Base-by-base conservation (phyloP, 2,888 invertebrate species). In the Diachrysia chrysitis region DNA sequence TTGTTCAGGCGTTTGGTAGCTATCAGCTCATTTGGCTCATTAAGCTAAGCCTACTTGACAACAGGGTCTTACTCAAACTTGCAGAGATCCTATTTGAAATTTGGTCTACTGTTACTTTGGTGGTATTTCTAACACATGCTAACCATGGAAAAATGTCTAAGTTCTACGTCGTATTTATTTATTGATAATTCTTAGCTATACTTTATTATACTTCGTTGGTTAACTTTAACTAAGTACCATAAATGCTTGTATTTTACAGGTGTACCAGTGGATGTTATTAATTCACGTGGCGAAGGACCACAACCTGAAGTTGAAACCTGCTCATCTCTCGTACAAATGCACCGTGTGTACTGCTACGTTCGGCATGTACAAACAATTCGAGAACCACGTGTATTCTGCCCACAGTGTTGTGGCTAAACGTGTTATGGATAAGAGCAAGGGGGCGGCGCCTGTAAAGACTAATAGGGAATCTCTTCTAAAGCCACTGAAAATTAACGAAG, bases 331-430 rank as follows among this genome's bases (percentile, higher is more conserved):
- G 35, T 99, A 99, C 96, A 99, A 99, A 92, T 99, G 99, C 93
- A 99, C 98, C 14, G 98, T 99, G 32, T 99, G 99, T 91, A 98
- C 98, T 48, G 98, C 98, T 25, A 98, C 98, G 3, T 99, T 99
- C 88, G 98, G 98, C 84, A 98, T 98, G 98, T 99, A 99, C 96
- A 98, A 98, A 93, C 97, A 98, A 87, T 99, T 99, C 85, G 98
- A 99, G 90, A 98, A 97, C 90, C 99, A 99, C 90, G 98, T 99
- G 7, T 99, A 98, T 88, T 98, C 98, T 48, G 98, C 98, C 21
- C 99, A 99, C 87, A 98, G 98, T 89, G 98, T 98, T 21, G 98
- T 98, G 19, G 98, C 98, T 48, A 98, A 98, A 87, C 97, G 98
- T 3, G 92, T 91, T 1, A 92, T 93, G 82, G 93, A 94, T 66